Conservation (phyloP, 1,140 invertebrate genomes). For the Plectrocnemia conspersa region DNA sequence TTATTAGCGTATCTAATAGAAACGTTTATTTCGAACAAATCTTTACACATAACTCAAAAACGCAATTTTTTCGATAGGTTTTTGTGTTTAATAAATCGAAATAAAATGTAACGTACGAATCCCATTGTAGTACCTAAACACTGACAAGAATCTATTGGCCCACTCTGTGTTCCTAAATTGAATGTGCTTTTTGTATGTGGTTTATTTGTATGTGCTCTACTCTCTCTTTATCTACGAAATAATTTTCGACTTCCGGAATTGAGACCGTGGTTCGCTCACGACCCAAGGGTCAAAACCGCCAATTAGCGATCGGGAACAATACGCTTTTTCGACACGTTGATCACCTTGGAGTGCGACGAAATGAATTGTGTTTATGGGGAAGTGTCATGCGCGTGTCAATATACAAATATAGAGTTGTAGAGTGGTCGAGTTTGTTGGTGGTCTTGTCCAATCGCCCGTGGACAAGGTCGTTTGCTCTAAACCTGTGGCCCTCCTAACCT, state of each 20-base stretch:
- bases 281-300: slow-evolving; percentile 5
- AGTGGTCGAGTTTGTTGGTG: slow-evolving; percentile 14
- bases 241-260: slow-evolving; percentile 4
- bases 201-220: not conserved
- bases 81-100: not conserved
- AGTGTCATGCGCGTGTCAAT: no score
- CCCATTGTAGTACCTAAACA: no score
- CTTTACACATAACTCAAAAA: no score
- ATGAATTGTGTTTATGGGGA: no score
- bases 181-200: no score
- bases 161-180: no score
- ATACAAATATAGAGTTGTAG: no score
- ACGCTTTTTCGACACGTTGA: not conserved
- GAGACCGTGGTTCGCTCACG: not conserved
- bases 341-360: no score
- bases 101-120: not conserved
- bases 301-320: slow-evolving; percentile 3
- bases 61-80: not conserved
- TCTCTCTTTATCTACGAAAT: not conserved
- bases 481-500: not conserved
- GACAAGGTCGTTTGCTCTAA: slow-evolving; percentile 6
- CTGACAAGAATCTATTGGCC: no score
- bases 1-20: no score
- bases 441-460: slow-evolving; percentile 8
- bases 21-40: no score